Conservation (phyloP, 2,113 vertebrate species). For the Pycnonotus jocosus region DNA sequence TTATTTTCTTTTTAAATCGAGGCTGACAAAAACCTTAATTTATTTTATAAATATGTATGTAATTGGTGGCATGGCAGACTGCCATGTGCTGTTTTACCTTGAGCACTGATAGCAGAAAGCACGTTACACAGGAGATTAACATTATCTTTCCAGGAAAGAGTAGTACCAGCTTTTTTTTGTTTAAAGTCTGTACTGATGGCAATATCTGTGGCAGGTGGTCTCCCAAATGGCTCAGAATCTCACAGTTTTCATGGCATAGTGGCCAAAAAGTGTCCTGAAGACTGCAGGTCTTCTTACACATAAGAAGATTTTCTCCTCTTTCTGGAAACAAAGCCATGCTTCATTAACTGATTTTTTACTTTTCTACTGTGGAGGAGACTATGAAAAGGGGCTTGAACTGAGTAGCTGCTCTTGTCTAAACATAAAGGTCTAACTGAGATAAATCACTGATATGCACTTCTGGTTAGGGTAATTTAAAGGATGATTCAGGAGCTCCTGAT, state of each 20-base stretch:
- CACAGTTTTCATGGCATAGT: background rate
- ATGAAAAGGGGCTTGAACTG: background rate
- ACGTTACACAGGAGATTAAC: constrained; percentile 19
- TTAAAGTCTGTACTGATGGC: background rate
- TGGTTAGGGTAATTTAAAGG: background rate
- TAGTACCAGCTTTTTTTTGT: background rate
- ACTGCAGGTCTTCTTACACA: background rate
- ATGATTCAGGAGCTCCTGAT: background rate
- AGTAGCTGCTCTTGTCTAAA: background rate
- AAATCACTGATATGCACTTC: background rate
- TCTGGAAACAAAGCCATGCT: background rate
- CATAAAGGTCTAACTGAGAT: background rate
- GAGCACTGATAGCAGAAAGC: background rate
- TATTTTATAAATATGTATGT: constrained; percentile 30
- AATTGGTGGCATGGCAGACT: background rate
- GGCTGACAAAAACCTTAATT: constrained; percentile 45
- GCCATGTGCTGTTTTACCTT: background rate
- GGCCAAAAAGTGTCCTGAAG: background rate
- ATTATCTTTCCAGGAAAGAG: background rate
- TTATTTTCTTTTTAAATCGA: constrained; percentile 44
- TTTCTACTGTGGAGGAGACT: background rate
- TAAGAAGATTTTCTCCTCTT: background rate
- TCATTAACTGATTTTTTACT: background rate
- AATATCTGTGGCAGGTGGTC: background rate
- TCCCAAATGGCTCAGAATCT: background rate